Evolutionary conservation across 1,140 invertebrate genomes (phyloP).

Genomic region (Elysia chlorotica): DNA sequence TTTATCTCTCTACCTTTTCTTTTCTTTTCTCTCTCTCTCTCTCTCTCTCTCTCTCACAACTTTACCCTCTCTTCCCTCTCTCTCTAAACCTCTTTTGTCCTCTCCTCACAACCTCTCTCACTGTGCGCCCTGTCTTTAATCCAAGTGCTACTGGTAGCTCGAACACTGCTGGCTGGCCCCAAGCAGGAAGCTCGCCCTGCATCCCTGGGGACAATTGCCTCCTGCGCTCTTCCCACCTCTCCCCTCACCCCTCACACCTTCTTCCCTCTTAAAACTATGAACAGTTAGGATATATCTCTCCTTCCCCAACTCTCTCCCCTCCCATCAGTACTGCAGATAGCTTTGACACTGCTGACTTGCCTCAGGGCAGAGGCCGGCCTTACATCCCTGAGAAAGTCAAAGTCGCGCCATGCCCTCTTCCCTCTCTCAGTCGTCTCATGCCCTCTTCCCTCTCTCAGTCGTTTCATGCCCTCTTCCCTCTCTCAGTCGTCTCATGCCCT

Average conservation of each 20-base stretch:
- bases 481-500: background rate
- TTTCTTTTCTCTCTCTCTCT: too few relatives aligned
- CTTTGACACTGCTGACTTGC: background rate
- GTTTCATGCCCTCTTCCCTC: too few relatives aligned
- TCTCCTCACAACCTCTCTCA: too few relatives aligned
- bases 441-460: background rate
- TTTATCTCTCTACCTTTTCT: too few relatives aligned
- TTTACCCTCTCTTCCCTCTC: too few relatives aligned
- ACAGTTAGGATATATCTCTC: background rate
- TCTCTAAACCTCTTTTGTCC: too few relatives aligned
- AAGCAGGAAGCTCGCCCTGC: background rate
- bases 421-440: background rate
- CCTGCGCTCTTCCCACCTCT: background rate
- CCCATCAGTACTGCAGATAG: background rate
- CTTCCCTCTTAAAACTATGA: background rate
- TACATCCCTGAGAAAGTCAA: background rate
- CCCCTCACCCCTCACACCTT: too few relatives aligned
- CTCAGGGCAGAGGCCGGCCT: background rate
- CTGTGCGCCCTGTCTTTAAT: too few relatives aligned
- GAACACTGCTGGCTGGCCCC: background rate
- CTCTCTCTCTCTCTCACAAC: too few relatives aligned
- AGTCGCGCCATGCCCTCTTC: background rate
- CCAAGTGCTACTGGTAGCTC: background rate
- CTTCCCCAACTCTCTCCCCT: background rate
- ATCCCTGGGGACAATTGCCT: conserved; percentile 15